Base-by-base conservation (phyloP, 2,113 vertebrate species). In the Lamprologus speciosus region DNA sequence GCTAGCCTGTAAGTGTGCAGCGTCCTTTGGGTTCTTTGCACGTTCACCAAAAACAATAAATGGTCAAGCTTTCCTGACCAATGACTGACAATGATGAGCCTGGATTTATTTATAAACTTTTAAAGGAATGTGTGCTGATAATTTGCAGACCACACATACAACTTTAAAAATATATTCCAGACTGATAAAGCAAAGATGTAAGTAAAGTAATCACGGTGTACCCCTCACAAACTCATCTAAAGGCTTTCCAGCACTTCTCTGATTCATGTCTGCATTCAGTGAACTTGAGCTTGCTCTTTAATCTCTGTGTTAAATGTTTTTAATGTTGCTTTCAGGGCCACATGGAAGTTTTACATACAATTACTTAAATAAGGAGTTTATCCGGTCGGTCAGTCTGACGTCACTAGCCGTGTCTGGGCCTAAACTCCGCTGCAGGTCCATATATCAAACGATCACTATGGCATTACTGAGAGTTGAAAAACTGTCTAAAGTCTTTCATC, bases 211-310 rank as follows among this genome's bases (percentile, higher is more conserved):
- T 31, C 57, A 31, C 26, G 9, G 57, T 31, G 26, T 58, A 17
- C 8, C 57, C 26, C 14, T 31, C 57, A 58, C 57, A 58, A 58
- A 58, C 26, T 58, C 57, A 17, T 58, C 57, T 58, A 58, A 58
- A 58, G 57, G 57, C 8, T 31, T 58, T 58, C 14, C 14, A 10
- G 57, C 8, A 0, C 57, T 33, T 60, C 57, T 31, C 57, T 60
- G 57, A 60, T 31, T 31, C 2, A 0, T 60, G 28, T 60, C 28
- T 31, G 3, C 57, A 31, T 31, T 10, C 26, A 9, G 26, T 58
- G 55, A 58, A 58, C 8, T 28, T 9, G 26, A 58, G 28, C 16
- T 60, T 60, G 57, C 0, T 31, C 57, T 31, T 60, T 31, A 0
- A 60, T 60, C 28, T 60, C 57, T 31, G 28, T 19, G 57, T 60